Evolutionary conservation across 2,113 vertebrate species (phyloP).

Genomic region (Micronycteris hirsuta): DNA sequence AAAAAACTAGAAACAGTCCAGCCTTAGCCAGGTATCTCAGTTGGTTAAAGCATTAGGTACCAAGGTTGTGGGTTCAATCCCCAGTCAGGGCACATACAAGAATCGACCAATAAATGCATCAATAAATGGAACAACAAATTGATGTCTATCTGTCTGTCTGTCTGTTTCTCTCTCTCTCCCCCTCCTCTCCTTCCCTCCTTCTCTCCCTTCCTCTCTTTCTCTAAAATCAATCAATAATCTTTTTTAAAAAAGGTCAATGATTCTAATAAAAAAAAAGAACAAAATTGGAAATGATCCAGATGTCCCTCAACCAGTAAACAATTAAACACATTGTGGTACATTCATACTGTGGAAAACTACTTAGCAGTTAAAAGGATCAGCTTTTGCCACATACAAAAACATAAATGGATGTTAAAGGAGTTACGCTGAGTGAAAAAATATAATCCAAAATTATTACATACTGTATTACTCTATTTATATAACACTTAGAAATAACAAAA

Average conservation of each 20-base stretch:
- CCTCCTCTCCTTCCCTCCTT: neutral
- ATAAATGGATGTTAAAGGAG: neutral
- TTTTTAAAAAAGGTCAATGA: neutral
- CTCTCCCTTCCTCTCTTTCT: neutral
- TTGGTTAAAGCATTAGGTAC: neutral
- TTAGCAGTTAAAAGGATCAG: neutral
- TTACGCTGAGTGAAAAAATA: neutral
- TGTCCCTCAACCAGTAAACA: neutral
- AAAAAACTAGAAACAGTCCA: neutral
- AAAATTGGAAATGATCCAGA: neutral
- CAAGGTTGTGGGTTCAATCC: neutral
- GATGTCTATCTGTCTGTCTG: no score
- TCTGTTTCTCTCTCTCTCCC: no score
- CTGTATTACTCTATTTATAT: neutral
- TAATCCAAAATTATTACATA: neutral
- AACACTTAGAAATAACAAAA: neutral
- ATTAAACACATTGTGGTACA: neutral
- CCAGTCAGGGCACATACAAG: neutral
- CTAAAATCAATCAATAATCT: neutral
- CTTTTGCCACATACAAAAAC: neutral
- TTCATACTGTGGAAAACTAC: neutral
- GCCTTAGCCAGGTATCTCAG: neutral
- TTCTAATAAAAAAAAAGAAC: neutral
- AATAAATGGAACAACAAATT: neutral
- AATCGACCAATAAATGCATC: neutral